Evolutionary conservation across 2,888 invertebrate species (phyloP).

Genomic region (Tetanocera ferruginea): DNA sequence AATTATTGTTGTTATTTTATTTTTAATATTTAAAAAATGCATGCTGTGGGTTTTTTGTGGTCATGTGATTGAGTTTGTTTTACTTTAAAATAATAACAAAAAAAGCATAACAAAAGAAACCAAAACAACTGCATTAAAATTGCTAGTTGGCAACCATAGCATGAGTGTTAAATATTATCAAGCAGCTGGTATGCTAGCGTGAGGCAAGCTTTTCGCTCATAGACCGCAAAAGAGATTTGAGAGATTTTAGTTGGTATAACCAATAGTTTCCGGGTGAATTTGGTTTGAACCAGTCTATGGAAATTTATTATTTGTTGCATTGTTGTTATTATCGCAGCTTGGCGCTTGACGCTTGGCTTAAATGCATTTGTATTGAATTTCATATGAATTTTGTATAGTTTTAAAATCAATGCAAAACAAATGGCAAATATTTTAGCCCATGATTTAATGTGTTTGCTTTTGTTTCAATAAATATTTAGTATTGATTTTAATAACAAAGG

Average conservation of each 20-base stretch:
- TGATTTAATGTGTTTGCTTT: background rate
- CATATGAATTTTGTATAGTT: no score
- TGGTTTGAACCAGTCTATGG: slow-evolving; percentile 21
- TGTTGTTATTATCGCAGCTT: no score
- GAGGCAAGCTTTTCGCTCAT: background rate
- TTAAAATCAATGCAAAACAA: no score
- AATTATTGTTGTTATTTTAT: no score
- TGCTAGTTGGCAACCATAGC: no score
- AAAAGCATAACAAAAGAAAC: background rate
- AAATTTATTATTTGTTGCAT: background rate
- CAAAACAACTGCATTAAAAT: background rate
- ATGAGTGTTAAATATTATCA: background rate
- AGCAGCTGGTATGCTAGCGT: background rate
- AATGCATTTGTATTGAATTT: no score
- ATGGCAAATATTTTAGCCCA: no score
- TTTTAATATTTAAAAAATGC: no score
- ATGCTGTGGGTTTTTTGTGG: no score
- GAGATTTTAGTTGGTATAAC: slow-evolving; percentile 1
- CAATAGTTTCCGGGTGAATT: slow-evolving; percentile 22
- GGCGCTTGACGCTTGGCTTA: no score
- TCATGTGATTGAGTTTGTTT: no score
- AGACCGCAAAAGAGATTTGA: background rate
- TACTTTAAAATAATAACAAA: background rate
- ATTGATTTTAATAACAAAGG: background rate
- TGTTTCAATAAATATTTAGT: background rate